Evolutionary conservation across 2,888 invertebrate genomes (phyloP).

Genomic region (Celastrina argiolus): DNA sequence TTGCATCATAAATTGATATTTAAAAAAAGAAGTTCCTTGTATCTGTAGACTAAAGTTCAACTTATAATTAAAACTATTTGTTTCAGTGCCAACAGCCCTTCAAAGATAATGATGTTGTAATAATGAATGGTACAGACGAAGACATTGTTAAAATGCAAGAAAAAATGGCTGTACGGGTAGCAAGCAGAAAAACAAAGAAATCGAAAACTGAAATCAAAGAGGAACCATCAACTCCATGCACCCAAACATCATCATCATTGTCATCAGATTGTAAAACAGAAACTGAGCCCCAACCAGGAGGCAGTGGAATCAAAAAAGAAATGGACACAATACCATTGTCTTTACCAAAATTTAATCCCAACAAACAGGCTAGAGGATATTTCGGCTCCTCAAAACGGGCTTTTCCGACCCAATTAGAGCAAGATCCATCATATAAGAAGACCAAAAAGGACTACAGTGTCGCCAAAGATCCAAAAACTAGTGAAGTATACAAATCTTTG

Average conservation of each 20-base stretch:
- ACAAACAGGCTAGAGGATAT: constrained; percentile 61
- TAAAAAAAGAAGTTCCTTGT: too few species aligned
- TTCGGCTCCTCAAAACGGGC: constrained; percentile 67
- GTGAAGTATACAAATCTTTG: constrained; percentile 95
- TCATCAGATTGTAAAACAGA: constrained; percentile 50
- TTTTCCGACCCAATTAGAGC: constrained; percentile 51
- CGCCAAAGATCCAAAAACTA: constrained; percentile 92
- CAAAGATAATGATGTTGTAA: constrained; percentile 86
- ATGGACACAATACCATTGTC: constrained; percentile 67
- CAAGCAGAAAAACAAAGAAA: constrained; percentile 84
- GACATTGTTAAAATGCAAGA: constrained; percentile 81
- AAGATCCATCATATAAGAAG: constrained; percentile 86
- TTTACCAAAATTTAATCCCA: constrained; percentile 65
- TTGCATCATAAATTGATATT: too few species aligned
- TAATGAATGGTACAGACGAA: constrained; percentile 91
- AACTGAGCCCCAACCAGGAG: constrained; percentile 54
- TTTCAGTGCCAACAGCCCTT: constrained; percentile 88
- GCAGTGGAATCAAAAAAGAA: constrained; percentile 59
- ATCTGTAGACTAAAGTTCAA: too few species aligned
- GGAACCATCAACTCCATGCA: constrained; percentile 39
- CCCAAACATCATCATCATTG: constrained; percentile 38
- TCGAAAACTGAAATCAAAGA: constrained; percentile 49
- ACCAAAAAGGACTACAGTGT: constrained; percentile 89
- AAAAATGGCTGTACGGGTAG: constrained; percentile 82
- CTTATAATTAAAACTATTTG: constrained; percentile 25